A percentile compares a stretch with the other conserved stretches of the same genome.
Evolutionary conservation across 2,888 invertebrate genomes (phyloP).

Genomic region (Scaptomyza flava): DNA sequence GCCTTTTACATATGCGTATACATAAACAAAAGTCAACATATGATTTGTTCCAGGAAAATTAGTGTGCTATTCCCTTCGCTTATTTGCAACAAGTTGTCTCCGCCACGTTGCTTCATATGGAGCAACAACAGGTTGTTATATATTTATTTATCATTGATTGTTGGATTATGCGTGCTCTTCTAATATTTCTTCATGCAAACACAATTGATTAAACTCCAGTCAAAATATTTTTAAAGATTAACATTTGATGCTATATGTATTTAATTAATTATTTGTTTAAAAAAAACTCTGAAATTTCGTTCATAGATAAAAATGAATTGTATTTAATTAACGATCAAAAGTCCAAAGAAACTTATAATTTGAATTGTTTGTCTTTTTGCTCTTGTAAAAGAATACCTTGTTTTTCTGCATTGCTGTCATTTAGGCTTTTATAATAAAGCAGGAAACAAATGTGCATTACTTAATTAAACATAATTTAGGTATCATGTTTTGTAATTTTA

Average conservation of each 20-base stretch:
- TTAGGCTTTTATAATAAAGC: neutral
- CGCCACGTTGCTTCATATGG: neutral
- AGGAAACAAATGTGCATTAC: neutral
- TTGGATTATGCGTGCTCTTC: neutral
- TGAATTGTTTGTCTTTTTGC: neutral
- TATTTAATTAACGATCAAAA: no score
- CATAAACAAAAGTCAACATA: neutral
- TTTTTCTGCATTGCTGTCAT: neutral
- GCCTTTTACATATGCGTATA: neutral
- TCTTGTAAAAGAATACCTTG: constrained; percentile 1
- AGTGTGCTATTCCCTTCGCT: neutral
- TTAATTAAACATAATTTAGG: neutral
- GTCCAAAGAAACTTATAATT: neutral
- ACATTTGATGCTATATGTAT: no score
- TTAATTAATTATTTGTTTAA: no score
- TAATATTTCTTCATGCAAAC: neutral
- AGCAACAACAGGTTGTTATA: constrained; percentile 1
- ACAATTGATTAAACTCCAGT: neutral
- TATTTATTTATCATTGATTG: neutral
- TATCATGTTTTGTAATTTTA: constrained; percentile 1
- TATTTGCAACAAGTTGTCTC: neutral
- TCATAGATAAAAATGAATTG: no score
- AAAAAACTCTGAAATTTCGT: no score
- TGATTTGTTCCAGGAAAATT: neutral
- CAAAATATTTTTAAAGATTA: no score